These are phyloP conservation scores for Arctopsyche grandis DNA, from an alignment of 1,140 invertebrate species.

Conservation along the genomic window DNA sequence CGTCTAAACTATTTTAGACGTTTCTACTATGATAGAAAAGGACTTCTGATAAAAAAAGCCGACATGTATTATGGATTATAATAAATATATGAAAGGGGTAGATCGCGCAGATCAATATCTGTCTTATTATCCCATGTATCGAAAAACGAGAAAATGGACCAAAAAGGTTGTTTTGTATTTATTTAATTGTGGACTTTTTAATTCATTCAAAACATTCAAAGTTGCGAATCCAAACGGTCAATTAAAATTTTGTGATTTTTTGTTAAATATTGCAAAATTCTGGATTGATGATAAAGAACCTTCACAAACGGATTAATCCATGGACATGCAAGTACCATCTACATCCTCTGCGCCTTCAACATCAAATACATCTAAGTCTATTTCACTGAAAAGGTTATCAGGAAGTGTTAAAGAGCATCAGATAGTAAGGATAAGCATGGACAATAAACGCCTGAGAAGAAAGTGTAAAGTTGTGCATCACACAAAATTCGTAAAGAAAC, in stretches of 20 bases:
- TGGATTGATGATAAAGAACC: constrained; percentile 26
- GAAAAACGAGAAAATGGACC: constrained; percentile 49
- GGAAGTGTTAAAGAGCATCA: constrained; percentile 34
- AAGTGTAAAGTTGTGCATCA: not conserved
- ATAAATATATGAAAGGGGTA: constrained; percentile 45
- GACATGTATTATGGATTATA: constrained; percentile 49
- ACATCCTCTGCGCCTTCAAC: not conserved
- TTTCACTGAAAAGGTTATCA: constrained; percentile 38
- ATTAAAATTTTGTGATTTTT: constrained; percentile 35
- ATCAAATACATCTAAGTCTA: not conserved
- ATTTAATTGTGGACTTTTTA: constrained; percentile 46
- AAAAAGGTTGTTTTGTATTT: constrained; percentile 43
- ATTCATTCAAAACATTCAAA: constrained; percentile 33
- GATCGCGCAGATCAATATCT: constrained; percentile 46
- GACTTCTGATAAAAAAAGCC: constrained; percentile 48
- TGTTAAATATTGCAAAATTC: constrained; percentile 33
- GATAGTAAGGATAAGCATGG: constrained; percentile 12
- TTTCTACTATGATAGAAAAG: no score
- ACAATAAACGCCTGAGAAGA: not conserved
- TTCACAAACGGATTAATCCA: not conserved
- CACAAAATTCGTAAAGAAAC: constrained; percentile 17
- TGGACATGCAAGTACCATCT: not conserved
- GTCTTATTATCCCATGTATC: constrained; percentile 44
- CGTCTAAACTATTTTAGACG: constrained; percentile 48
- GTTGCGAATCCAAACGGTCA: not conserved